phyloP scores from a whole-genome alignment of 1,140 invertebrate species.

The Drosophila mauritiana region DNA sequence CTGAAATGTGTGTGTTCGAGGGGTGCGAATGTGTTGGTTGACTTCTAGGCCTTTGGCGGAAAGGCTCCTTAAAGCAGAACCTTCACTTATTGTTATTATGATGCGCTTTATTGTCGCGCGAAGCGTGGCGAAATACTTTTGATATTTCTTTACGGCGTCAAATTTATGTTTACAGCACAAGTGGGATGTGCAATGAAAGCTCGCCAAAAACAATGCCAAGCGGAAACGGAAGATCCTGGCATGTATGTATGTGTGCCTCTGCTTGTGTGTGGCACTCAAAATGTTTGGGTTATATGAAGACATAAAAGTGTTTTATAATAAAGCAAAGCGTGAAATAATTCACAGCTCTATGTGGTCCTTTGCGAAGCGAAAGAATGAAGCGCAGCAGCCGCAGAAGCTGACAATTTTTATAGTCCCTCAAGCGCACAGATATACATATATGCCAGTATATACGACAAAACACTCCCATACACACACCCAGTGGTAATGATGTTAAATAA shows the following conservation, averaged over 20 bases:
- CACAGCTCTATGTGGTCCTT: slow-evolving; percentile 57
- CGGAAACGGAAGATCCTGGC: slow-evolving; percentile 53
- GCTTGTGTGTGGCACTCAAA: slow-evolving; percentile 46
- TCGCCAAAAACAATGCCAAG: slow-evolving; percentile 59
- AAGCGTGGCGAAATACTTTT: slow-evolving; percentile 51
- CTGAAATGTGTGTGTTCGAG: slow-evolving; percentile 30
- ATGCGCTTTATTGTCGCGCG: slow-evolving; percentile 76
- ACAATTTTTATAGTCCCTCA: slow-evolving; percentile 77
- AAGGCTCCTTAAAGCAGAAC: slow-evolving; percentile 34
- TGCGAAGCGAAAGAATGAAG: slow-evolving; percentile 13
- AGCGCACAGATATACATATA: slow-evolving; percentile 2
- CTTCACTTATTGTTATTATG: slow-evolving; percentile 67
- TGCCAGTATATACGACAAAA: not conserved
- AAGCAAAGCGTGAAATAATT: slow-evolving; percentile 82
- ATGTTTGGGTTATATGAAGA: slow-evolving; percentile 80
- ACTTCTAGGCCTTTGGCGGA: slow-evolving; percentile 35
- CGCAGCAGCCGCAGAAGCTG: slow-evolving; percentile 62
- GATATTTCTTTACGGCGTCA: slow-evolving; percentile 56
- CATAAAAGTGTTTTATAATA: slow-evolving; percentile 83
- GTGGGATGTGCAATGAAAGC: slow-evolving; percentile 70
- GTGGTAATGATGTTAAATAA: slow-evolving; percentile 80
- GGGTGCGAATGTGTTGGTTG: slow-evolving; percentile 4
- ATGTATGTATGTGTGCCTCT: slow-evolving; percentile 7
- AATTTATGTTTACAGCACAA: slow-evolving; percentile 80
- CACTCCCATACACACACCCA: slow-evolving; percentile 8